Evolutionary conservation across 2,888 invertebrate genomes (phyloP), one percentile per base, ranked within the genome.

Genomic region (Embidobia sp.): DNA sequence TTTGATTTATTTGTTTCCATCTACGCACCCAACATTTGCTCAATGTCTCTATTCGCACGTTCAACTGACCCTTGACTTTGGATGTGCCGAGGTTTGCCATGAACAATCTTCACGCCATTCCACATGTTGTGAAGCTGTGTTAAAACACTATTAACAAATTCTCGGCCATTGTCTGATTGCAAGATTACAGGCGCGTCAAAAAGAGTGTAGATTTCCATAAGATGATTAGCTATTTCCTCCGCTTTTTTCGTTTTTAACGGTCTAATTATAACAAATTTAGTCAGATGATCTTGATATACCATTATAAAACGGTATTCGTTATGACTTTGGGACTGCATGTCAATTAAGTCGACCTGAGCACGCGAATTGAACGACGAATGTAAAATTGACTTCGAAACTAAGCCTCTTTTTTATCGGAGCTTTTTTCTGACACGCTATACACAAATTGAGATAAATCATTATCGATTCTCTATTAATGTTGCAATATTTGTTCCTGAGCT

Each of bases 111-210:
- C 35, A 82, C 75, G 29, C 76, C 70, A 15, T 77, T 63, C 84
- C 82, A 85, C 57, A 81, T 74, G 31, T 57, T 69, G 79, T 76
- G 31, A 67, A 66, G 70, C 5, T 42, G 19, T 1, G 3, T 2
- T 10, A 83, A 69, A 33, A 84, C 76, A 67, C 37, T 70, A 63
- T 83, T 82, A 49, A 78, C 77, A n/a, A n/a, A n/a, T n/a, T n/a
- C n/a, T n/a, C n/a, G n/a, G 61, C 82, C 84, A 82, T 85, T 85
- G 74, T 83, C 85, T 8, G 78, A 82, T 70, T 86, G 81, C 70
- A 86, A 79, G 53, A 85, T 80, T 49, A 78, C 78, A 15, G 83
- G 83, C 11, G 82, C 83, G 72, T 83, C 83, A 80, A 86, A 82
- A 70, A 75, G 76, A 46, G 75, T 74, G 79, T 84, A 85, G 70